Percentiles rank a stretch among this genome's conserved stretches.
phyloP scores from a whole-genome alignment of 1,140 invertebrate genomes.

The Teleopsis dalmanni region DNA sequence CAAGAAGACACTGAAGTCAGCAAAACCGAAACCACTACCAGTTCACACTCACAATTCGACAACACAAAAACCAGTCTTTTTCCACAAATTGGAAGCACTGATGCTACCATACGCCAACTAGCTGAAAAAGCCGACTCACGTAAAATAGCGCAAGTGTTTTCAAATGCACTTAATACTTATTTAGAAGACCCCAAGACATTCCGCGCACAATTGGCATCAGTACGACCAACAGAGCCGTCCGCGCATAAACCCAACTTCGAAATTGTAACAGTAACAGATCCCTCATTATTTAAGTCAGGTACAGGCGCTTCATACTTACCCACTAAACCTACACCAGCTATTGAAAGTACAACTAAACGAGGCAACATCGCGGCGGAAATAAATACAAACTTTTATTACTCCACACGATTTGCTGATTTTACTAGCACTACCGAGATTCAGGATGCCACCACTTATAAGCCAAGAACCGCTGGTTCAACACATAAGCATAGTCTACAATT shows the following conservation, averaged over 20 bases:
- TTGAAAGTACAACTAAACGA: conserved; percentile 24
- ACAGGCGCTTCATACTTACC: conserved; percentile 37
- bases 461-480: conserved; percentile 1
- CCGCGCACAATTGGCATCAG: conserved; percentile 60
- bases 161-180: conserved; percentile 70
- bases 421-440: conserved; percentile 27
- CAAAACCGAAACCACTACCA: not conserved
- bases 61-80: conserved; percentile 13
- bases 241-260: conserved; percentile 19
- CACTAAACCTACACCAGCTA: conserved; percentile 23
- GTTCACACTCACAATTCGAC: not conserved
- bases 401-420: conserved; percentile 26
- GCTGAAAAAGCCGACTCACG: conserved; percentile 58
- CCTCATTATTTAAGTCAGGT: conserved; percentile 30
- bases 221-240: conserved; percentile 64
- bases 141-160: conserved; percentile 73
- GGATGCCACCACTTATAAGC: conserved; percentile 26
- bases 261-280: conserved; percentile 28
- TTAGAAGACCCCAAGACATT: conserved; percentile 72
- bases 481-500: conserved; percentile 19
- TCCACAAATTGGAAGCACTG: conserved; percentile 38
- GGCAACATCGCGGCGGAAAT: conserved; percentile 45
- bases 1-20: not conserved
- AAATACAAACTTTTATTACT: conserved; percentile 39
- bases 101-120: conserved; percentile 27